Evolutionary conservation across 2,888 invertebrate species (phyloP), one percentile per base, ranked within the genome.

Genomic region (Drosophila hawaiiensis): DNA sequence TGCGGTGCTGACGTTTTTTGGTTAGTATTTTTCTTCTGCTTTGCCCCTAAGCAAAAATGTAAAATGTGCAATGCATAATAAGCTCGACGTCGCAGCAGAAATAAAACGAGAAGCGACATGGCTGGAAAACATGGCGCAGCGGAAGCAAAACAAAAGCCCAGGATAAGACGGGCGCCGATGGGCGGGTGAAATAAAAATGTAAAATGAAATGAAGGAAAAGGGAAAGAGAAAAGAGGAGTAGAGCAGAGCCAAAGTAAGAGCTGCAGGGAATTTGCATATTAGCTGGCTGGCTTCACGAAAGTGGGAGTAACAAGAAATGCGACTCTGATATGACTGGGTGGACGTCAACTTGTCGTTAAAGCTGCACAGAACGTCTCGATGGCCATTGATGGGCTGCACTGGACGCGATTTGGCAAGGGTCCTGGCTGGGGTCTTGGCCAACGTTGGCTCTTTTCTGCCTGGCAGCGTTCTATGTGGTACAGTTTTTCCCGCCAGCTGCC

Each of bases 31-130:
- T 58, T 64, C 31, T 43, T 56, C 49, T 35, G 37, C n/a, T 41
- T 53, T 19, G 62, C 49, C 67, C 72, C 78, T 70, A 74, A 80
- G 82, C 62, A 80, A 83, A 82, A 88, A 88, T 85, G 88, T 84
- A 80, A 88, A 90, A 90, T 88, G 90, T 88, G 90, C 88, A 84
- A 89, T 89, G 90, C 90, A 87, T 89, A 87, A 87, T 87, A 87
- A 89, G 90, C 88, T 79, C 68, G 58, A 68, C 71, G 59, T 62
- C 61, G 71, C 53, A 53, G 69, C 39, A 43, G 64, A 66, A 80
- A 73, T 63, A 67, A 77, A 68, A 79, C 50, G 68, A 67, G 58
- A 37, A 69, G 65, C 54, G 82, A 76, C 67, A 74, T 72, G 74
- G 76, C 75, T 68, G 10, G 75, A 70, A 82, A 89, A 85, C 87